Evolutionary conservation across 2,797 vertebrate genomes (phyloP).

Genomic region (Microchirus variegatus): DNA sequence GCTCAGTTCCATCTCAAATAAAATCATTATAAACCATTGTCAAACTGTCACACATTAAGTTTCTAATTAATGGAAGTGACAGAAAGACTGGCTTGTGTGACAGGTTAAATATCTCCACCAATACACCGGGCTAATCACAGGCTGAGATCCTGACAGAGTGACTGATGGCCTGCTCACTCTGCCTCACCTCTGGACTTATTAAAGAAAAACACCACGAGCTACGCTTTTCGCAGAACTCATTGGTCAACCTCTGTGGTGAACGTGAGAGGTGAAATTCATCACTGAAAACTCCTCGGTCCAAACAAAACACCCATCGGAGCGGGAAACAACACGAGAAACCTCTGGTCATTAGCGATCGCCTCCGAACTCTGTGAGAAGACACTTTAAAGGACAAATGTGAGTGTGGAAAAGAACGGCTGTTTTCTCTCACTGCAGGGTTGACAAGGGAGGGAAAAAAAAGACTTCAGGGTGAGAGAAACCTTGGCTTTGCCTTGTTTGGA

Average conservation of each 20-base stretch:
- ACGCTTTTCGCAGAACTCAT: conserved; percentile 58
- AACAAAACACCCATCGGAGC: conserved; percentile 64
- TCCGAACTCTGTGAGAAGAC: conserved; percentile 60
- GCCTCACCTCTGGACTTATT: conserved; percentile 79
- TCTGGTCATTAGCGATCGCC: conserved; percentile 60
- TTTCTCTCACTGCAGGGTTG: conserved; percentile 62
- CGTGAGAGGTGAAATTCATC: conserved; percentile 76
- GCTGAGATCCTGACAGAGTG: conserved; percentile 66
- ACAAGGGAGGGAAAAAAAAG: conserved; percentile 21
- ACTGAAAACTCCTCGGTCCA: conserved; percentile 65
- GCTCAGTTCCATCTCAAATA: too few species aligned
- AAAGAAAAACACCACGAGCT: conserved; percentile 78
- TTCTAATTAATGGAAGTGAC: neutral
- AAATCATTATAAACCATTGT: too few species aligned
- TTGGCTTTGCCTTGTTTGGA: conserved; percentile 45
- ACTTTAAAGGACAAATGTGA: conserved; percentile 58
- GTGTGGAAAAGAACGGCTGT: conserved; percentile 54
- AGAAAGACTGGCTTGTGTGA: conserved; percentile 27
- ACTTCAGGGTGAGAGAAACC: conserved; percentile 24
- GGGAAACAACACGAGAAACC: conserved; percentile 48
- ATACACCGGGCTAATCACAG: conserved; percentile 61
- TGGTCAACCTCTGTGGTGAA: conserved; percentile 62
- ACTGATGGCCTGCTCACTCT: conserved; percentile 72
- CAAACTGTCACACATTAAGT: too few species aligned
- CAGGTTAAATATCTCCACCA: conserved; percentile 63